A percentile compares a stretch with the other conserved stretches of the same genome.
phyloP scores from a whole-genome alignment of 2,888 invertebrate genomes.

The Andrena bicolor region DNA sequence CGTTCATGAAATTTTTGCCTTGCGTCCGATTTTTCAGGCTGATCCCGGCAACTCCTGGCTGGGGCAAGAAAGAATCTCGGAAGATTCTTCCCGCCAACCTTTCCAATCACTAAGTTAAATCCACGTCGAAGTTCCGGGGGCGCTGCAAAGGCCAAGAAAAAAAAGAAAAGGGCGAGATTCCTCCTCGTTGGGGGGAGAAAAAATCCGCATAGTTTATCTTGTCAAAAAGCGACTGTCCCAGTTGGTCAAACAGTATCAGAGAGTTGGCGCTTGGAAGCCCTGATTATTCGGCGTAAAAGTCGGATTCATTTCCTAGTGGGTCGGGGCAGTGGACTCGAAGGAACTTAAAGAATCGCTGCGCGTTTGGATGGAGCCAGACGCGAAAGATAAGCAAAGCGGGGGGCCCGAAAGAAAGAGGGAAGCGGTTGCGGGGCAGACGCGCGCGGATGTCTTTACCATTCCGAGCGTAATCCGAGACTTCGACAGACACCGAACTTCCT shows the following conservation, averaged over 20 bases:
- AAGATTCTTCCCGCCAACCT: slow-evolving; percentile 20
- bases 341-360: slow-evolving; percentile 33
- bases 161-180: slow-evolving; percentile 7
- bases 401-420: not conserved
- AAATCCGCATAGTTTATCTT: not conserved
- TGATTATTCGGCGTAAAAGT: slow-evolving; percentile 14
- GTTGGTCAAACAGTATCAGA: not conserved
- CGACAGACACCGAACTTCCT: slow-evolving; percentile 75
- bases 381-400: slow-evolving; percentile 16
- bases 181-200: not conserved
- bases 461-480: slow-evolving; percentile 77
- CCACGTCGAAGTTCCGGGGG: slow-evolving; percentile 4
- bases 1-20: slow-evolving; percentile 22
- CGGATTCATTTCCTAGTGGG: slow-evolving; percentile 13
- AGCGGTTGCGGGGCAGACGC: not conserved
- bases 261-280: not conserved
- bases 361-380: slow-evolving; percentile 9
- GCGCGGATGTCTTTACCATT: slow-evolving; percentile 76
- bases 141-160: not conserved
- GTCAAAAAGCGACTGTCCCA: slow-evolving; percentile 7
- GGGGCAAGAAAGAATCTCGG: slow-evolving; percentile 8
- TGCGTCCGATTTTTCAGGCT: slow-evolving; percentile 19
- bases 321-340: slow-evolving; percentile 4
- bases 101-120: slow-evolving; percentile 22
- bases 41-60: slow-evolving; percentile 11